A percentile compares a stretch with the other conserved stretches of the same genome.
Evolutionary conservation across 2,797 vertebrate species (phyloP).

Genomic region (Helicolenus hilgendorfi): DNA sequence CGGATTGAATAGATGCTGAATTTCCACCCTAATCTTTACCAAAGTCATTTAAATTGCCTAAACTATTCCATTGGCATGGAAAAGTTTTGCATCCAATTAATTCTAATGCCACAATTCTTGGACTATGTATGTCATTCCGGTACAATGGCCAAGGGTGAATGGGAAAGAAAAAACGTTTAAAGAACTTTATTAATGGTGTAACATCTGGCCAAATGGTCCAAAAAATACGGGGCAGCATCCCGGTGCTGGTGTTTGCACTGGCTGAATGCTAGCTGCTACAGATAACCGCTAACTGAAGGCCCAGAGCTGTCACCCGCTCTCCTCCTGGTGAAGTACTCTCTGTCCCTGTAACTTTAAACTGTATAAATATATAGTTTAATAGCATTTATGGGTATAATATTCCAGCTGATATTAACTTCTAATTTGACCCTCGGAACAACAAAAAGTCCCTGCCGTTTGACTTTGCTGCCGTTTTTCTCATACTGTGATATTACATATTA

Average conservation of each 20-base stretch:
- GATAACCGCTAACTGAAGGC: too few relatives aligned
- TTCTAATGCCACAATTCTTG: neutral
- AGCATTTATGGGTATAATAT: neutral
- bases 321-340: too few relatives aligned
- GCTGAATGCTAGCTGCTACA: too few relatives aligned
- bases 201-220: neutral
- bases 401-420: neutral
- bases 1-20: neutral
- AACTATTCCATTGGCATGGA: neutral
- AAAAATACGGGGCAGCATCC: neutral
- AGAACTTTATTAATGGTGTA: neutral
- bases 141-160: neutral
- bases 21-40: neutral
- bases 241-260: too few relatives aligned
- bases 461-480: neutral
- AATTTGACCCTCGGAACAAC: neutral
- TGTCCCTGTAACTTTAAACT: neutral
- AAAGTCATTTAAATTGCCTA: neutral
- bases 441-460: neutral
- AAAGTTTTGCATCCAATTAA: neutral
- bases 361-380: neutral
- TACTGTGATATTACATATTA: neutral
- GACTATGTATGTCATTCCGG: neutral
- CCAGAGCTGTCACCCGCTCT: too few relatives aligned
- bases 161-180: neutral